These are phyloP conservation scores for Paramisgurnus dabryanus DNA, from an alignment of 2,113 vertebrate genomes.

Conservation along the genomic window DNA sequence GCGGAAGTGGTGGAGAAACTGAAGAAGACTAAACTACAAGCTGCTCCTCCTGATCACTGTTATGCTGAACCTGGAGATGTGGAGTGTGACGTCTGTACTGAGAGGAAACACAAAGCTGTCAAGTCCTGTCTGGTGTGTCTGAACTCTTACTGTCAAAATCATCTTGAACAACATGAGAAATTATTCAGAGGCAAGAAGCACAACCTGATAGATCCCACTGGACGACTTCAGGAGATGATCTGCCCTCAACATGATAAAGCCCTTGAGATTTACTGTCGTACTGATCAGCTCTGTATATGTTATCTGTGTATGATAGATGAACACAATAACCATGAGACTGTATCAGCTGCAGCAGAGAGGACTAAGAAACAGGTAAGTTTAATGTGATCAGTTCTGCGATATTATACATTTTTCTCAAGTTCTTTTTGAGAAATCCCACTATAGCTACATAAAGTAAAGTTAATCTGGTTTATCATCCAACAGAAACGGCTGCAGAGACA, in stretches of 20 bases:
- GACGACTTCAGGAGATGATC: slow-evolving; percentile 8
- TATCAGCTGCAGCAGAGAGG: slow-evolving; percentile 7
- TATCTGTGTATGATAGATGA: slow-evolving; percentile 14
- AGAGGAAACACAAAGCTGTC: slow-evolving; percentile 77
- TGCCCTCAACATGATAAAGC: neutral
- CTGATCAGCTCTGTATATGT: neutral
- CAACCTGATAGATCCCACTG: slow-evolving; percentile 69
- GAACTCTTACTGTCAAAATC: neutral
- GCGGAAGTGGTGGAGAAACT: slow-evolving; percentile 2
- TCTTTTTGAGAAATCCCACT: no score
- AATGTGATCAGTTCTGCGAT: neutral
- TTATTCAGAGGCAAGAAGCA: slow-evolving; percentile 78
- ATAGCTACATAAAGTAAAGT: no score
- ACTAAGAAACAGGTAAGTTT: slow-evolving; percentile 27
- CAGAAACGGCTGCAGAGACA: slow-evolving; percentile 15
- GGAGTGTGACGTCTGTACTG: slow-evolving; percentile 80
- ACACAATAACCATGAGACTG: slow-evolving; percentile 41
- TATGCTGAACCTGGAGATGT: slow-evolving; percentile 54
- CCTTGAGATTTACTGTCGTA: neutral
- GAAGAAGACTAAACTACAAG: neutral
- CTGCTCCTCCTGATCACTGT: neutral
- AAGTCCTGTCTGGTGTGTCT: slow-evolving; percentile 1
- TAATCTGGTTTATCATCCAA: neutral
- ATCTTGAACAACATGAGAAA: slow-evolving; percentile 74
- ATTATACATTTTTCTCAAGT: no score